A percentile compares a stretch with the other conserved stretches of the same genome.
Evolutionary conservation across 1,140 invertebrate genomes (phyloP).

Genomic region (Hesperophylax magnus): DNA sequence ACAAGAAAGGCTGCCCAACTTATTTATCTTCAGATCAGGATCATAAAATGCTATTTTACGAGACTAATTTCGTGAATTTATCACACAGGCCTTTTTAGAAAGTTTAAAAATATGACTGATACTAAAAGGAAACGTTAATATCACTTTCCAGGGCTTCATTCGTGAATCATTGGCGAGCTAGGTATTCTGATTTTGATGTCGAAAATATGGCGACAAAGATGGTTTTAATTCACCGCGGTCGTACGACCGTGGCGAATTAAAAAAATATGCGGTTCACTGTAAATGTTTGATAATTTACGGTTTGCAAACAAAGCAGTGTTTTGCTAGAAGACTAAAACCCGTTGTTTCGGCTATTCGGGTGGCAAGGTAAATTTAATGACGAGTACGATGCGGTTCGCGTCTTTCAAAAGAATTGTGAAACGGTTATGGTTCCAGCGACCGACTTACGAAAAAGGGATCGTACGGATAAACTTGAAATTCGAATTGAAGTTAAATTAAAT

Average conservation of each 20-base stretch:
- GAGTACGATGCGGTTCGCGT: constrained; percentile 38
- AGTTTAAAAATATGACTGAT: constrained; percentile 14
- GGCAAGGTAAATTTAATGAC: constrained; percentile 39
- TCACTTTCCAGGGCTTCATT: no score
- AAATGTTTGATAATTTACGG: constrained; percentile 37
- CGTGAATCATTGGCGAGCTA: no score
- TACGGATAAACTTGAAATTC: no score
- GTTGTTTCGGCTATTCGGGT: constrained; percentile 43
- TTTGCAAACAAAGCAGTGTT: constrained; percentile 42
- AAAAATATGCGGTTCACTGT: constrained; percentile 9
- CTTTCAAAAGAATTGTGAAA: neutral
- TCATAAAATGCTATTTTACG: constrained; percentile 37
- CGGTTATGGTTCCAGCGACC: neutral
- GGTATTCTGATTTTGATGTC: no score
- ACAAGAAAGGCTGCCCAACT: neutral
- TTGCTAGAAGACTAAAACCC: constrained; percentile 37
- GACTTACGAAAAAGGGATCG: neutral
- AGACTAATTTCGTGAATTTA: constrained; percentile 27
- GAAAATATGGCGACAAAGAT: no score
- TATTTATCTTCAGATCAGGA: constrained; percentile 15
- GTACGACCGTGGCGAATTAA: constrained; percentile 8
- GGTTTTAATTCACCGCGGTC: neutral
- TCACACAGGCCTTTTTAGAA: constrained; percentile 26
- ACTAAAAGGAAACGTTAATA: neutral
- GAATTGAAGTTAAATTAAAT: no score